Percentiles rank a stretch among this genome's conserved stretches.
Evolutionary conservation across 2,888 invertebrate genomes (phyloP).

Genomic region (Anticlea derivata): DNA sequence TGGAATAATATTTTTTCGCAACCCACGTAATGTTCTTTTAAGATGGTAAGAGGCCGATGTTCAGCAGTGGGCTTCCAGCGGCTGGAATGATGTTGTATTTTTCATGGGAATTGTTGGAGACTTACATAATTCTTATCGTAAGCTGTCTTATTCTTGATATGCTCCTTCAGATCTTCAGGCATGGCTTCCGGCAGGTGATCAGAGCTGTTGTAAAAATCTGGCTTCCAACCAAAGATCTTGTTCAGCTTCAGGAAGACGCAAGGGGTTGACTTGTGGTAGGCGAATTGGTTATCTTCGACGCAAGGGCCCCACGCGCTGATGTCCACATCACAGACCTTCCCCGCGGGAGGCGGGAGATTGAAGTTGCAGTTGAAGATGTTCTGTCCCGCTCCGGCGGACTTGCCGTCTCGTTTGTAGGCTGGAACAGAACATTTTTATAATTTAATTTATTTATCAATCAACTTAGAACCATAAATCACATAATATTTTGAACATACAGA

Average conservation of each 20-base stretch:
- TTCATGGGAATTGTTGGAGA: slow-evolving; percentile 23
- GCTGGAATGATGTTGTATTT: too few relatives aligned
- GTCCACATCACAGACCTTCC: slow-evolving; percentile 94
- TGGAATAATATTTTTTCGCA: too few relatives aligned
- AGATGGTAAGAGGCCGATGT: too few relatives aligned
- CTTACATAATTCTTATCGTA: slow-evolving; percentile 75
- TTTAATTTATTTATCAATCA: too few relatives aligned
- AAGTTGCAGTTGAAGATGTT: slow-evolving; percentile 91
- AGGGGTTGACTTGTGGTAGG: slow-evolving; percentile 95
- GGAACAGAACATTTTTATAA: too few relatives aligned
- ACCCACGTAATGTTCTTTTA: too few relatives aligned
- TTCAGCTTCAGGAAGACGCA: slow-evolving; percentile 98
- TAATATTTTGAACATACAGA: too few relatives aligned
- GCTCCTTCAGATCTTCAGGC: slow-evolving; percentile 88
- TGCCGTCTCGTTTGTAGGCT: slow-evolving; percentile 90
- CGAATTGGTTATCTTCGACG: slow-evolving; percentile 92
- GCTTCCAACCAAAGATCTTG: slow-evolving; percentile 96
- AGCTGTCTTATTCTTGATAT: slow-evolving; percentile 84
- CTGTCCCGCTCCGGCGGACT: slow-evolving; percentile 88
- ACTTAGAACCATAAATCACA: too few relatives aligned
- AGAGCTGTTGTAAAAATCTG: slow-evolving; percentile 90
- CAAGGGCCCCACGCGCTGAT: slow-evolving; percentile 92
- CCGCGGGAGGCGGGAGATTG: slow-evolving; percentile 86
- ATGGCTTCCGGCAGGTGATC: slow-evolving; percentile 87
- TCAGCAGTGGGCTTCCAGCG: too few relatives aligned